phyloP scores from a whole-genome alignment of 2,113 vertebrate genomes.

The Pristiophorus japonicus region DNA sequence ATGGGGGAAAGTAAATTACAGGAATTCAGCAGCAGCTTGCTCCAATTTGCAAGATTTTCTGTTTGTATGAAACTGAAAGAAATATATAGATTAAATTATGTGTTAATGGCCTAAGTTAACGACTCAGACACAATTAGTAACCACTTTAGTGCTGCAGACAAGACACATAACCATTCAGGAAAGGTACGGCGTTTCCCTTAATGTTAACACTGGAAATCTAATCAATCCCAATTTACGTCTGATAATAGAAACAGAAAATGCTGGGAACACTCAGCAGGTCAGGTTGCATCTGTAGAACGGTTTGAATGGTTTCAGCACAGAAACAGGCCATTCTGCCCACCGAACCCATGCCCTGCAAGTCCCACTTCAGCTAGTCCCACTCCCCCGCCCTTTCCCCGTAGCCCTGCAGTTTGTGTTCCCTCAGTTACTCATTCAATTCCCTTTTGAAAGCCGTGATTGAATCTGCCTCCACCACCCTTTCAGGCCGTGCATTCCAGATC shows the following conservation, averaged over 20 bases:
- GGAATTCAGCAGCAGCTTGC: not conserved
- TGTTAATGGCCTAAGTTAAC: not conserved
- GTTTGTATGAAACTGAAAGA: not conserved
- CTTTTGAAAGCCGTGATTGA: too few species aligned
- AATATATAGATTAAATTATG: not conserved
- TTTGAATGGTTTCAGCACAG: too few species aligned
- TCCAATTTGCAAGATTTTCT: not conserved
- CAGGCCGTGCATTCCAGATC: too few species aligned
- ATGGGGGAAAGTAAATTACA: not conserved
- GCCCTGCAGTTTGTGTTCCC: too few species aligned
- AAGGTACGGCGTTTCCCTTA: not conserved
- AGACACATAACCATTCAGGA: not conserved
- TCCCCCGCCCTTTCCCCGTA: too few species aligned
- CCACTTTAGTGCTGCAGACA: not conserved
- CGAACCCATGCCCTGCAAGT: too few species aligned
- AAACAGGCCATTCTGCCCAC: too few species aligned
- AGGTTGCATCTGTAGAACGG: not conserved
- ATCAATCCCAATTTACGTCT: not conserved
- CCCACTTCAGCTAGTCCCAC: too few species aligned
- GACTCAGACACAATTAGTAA: not conserved
- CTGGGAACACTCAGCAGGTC: not conserved
- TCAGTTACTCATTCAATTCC: too few species aligned
- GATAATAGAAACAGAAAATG: not conserved
- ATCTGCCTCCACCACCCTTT: too few species aligned
- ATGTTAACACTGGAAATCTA: not conserved